A percentile compares a stretch with the other conserved stretches of the same genome.
Evolutionary conservation across 2,888 invertebrate species (phyloP).

Genomic region (Cephus pulcher): DNA sequence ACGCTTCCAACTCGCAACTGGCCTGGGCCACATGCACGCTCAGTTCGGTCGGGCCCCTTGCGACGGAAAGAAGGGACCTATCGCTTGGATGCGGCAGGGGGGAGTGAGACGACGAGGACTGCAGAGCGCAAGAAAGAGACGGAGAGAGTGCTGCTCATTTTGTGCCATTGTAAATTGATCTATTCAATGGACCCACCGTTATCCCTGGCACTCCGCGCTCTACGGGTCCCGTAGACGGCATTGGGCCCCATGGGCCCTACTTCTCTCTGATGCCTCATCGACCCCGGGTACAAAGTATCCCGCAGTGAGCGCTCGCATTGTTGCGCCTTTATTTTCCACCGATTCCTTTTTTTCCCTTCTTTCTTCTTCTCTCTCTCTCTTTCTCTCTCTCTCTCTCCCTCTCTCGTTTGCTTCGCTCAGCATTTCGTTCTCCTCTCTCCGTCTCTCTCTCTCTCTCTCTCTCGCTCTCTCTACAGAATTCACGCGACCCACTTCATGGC

Average conservation of each 20-base stretch:
- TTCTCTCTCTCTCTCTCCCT: neutral
- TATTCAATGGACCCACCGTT: slow-evolving; percentile 64
- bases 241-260: neutral
- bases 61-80: neutral
- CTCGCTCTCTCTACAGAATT: slow-evolving; percentile 1
- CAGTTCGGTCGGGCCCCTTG: neutral
- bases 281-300: slow-evolving; percentile 33
- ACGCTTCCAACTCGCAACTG: neutral
- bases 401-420: slow-evolving; percentile 13
- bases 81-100: neutral
- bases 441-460: slow-evolving; percentile 7
- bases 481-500: too few relatives aligned
- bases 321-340: slow-evolving; percentile 52
- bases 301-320: slow-evolving; percentile 58
- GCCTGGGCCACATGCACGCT: neutral
- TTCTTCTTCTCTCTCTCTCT: slow-evolving; percentile 15
- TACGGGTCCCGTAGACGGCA: slow-evolving; percentile 40
- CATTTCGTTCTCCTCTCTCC: slow-evolving; percentile 13
- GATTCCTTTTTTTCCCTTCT: slow-evolving; percentile 18
- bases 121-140: slow-evolving; percentile 24
- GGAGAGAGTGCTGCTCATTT: slow-evolving; percentile 58
- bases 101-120: neutral
- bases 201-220: slow-evolving; percentile 48
- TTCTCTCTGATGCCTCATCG: neutral
- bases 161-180: slow-evolving; percentile 67